Percentiles rank a stretch among this genome's conserved stretches.
Conservation (phyloP, 1,140 invertebrate genomes). For the Bombus superbus region DNA sequence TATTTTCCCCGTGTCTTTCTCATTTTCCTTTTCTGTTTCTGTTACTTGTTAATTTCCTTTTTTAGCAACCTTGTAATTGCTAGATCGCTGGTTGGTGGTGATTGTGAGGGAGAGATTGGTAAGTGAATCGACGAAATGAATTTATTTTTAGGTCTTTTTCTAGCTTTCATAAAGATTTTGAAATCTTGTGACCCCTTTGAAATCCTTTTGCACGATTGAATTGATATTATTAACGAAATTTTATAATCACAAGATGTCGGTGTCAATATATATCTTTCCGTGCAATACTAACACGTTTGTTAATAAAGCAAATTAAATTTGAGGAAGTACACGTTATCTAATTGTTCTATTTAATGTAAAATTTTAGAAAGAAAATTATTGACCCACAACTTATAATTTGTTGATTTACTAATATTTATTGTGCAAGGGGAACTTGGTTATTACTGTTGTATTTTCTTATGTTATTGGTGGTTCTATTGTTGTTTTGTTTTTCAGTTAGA, state of each 20-base stretch:
- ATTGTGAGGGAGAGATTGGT: constrained; percentile 3
- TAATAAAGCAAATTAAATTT: no score
- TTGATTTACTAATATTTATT: neutral
- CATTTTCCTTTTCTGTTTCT: neutral
- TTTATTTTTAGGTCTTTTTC: neutral
- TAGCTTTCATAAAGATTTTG: neutral
- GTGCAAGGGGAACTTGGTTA: neutral
- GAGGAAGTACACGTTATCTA: no score
- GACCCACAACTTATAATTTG: neutral
- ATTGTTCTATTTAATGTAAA: neutral
- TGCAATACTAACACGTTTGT: no score
- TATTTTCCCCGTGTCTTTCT: constrained; percentile 20
- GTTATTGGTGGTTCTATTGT: neutral
- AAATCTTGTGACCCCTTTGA: neutral
- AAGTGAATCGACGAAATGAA: neutral
- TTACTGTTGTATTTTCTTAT: neutral
- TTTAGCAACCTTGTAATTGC: neutral
- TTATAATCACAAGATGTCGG: neutral
- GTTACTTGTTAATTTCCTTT: neutral
- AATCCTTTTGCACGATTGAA: neutral
- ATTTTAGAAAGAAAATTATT: neutral
- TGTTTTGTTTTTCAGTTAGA: neutral
- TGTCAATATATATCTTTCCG: no score
- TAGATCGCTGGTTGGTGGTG: neutral
- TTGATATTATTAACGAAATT: no score